These are phyloP conservation scores for Lipophrys pholis DNA, from an alignment of 2,113 vertebrate species.

Conservation along the genomic window DNA sequence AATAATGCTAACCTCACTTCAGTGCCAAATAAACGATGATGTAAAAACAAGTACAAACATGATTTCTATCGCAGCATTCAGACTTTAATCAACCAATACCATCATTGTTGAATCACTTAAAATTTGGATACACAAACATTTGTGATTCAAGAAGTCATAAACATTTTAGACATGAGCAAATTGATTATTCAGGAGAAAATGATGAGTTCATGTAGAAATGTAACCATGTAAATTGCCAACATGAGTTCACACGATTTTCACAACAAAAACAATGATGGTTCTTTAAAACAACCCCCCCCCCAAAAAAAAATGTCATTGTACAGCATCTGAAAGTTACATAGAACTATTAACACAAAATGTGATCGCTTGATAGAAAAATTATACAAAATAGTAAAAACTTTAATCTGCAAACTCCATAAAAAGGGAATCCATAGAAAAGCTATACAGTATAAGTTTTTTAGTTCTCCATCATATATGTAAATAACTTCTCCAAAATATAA, in stretches of 20 bases:
- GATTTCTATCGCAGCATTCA: no score
- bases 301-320: constrained; percentile 16
- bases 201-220: not conserved
- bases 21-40: no score
- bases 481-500: constrained; percentile 7
- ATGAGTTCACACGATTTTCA: not conserved
- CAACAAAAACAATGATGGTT: not conserved
- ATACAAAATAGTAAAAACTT: constrained; percentile 19
- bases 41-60: no score
- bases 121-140: no score
- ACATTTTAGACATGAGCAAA: not conserved
- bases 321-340: constrained; percentile 16
- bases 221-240: constrained; percentile 1
- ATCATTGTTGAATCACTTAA: no score
- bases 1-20: no score
- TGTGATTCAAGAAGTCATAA: not conserved
- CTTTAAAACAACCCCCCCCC: no score
- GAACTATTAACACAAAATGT: not conserved
- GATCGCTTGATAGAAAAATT: not conserved
- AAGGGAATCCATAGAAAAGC: constrained; percentile 7
- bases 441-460: not conserved
- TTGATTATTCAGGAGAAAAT: not conserved
- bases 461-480: not conserved
- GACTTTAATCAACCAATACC: no score
- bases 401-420: not conserved